phyloP scores from a whole-genome alignment of 2,113 vertebrate genomes.

The Ageneiosus marmoratus region DNA sequence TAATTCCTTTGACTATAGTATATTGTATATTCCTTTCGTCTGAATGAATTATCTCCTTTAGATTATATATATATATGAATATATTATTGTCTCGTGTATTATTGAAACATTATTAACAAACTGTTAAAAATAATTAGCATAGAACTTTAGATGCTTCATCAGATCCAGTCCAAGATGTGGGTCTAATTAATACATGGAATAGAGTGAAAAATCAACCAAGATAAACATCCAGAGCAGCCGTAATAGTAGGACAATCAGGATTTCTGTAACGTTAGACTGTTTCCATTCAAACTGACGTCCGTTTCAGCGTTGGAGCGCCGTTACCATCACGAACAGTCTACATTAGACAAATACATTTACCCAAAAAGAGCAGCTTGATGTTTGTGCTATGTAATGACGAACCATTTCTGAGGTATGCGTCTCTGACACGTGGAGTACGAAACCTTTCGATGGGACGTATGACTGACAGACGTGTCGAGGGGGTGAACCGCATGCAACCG shows the following conservation, averaged over 20 bases:
- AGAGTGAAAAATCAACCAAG: background rate
- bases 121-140: background rate
- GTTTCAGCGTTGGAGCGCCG: background rate
- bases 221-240: constrained; percentile 24
- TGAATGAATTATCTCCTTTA: no score
- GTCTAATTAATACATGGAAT: background rate
- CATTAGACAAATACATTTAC: background rate
- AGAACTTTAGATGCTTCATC: background rate
- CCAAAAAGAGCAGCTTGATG: constrained; percentile 3
- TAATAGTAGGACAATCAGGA: constrained; percentile 6
- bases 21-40: no score
- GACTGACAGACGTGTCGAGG: background rate
- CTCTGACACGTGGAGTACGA: background rate
- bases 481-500: constrained; percentile 1
- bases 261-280: background rate
- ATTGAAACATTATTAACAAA: background rate
- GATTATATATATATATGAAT: no score
- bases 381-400: background rate
- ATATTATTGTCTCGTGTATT: background rate
- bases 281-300: constrained; percentile 26
- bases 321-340: background rate
- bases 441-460: background rate
- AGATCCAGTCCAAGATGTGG: background rate
- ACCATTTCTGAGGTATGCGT: background rate
- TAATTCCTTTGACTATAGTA: no score